These are phyloP conservation scores for Yoshiicerus persimilis DNA, from an alignment of 1,140 invertebrate species.

Conservation along the genomic window DNA sequence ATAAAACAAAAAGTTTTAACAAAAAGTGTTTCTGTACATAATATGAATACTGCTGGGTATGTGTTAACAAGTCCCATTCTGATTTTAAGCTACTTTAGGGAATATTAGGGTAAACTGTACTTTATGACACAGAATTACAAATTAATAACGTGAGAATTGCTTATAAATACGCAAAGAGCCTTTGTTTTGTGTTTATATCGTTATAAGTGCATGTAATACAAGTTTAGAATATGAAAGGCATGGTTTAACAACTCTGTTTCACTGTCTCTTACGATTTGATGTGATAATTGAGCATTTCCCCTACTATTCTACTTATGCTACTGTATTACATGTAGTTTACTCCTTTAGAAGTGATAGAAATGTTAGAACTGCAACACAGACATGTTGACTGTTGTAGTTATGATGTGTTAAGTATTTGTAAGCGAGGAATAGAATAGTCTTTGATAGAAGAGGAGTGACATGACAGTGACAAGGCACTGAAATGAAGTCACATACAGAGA, in stretches of 20 bases:
- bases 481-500: not conserved
- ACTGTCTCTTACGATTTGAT: not conserved
- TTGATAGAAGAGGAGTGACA: not conserved
- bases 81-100: not conserved
- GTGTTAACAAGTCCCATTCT: too few species aligned
- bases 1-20: too few species aligned
- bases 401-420: not conserved
- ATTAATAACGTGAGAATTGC: not conserved
- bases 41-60: too few species aligned
- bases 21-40: too few species aligned
- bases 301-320: not conserved
- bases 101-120: not conserved
- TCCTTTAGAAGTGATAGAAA: not conserved
- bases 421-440: not conserved
- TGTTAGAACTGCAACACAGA: too few species aligned
- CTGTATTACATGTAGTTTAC: not conserved
- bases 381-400: too few species aligned
- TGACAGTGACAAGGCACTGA: not conserved
- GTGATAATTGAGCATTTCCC: slow-evolving; percentile 6
- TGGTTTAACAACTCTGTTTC: not conserved
- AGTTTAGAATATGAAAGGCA: too few species aligned
- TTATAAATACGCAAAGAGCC: not conserved
- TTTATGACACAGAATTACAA: not conserved
- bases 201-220: not conserved
- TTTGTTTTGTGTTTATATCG: not conserved